Evolutionary conservation across 2,797 vertebrate species (phyloP).

Genomic region (Iguana delicatissima): DNA sequence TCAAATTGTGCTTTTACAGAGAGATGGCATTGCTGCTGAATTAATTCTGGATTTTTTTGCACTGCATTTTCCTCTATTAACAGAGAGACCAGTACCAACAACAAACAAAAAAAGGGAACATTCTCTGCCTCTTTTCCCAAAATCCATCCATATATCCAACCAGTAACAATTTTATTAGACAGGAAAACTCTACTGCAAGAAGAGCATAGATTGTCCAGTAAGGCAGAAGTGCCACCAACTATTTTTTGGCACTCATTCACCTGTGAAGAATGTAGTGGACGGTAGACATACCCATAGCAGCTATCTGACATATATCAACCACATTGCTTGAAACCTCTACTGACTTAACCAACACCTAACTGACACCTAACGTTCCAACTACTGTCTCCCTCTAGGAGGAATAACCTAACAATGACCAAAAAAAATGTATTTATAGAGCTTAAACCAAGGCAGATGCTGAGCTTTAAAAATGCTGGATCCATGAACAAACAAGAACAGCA

Average conservation of each 20-base stretch:
- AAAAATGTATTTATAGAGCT: constrained; percentile 5
- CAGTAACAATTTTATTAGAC: not conserved
- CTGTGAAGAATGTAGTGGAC: constrained; percentile 20
- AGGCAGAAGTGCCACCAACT: not conserved
- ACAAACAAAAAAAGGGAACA: not conserved
- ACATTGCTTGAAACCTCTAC: constrained; percentile 5
- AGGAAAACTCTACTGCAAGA: constrained; percentile 1
- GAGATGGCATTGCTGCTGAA: not conserved
- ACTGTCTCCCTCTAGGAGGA: not conserved
- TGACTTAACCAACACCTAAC: constrained; percentile 13
- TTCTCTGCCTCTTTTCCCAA: not conserved
- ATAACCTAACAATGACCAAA: not conserved
- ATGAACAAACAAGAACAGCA: constrained; percentile 16
- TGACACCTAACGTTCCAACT: constrained; percentile 25
- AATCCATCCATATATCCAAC: not conserved
- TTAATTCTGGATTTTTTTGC: constrained; percentile 11
- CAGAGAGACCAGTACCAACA: not conserved
- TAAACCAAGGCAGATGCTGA: not conserved
- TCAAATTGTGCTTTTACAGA: not conserved
- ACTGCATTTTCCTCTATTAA: not conserved
- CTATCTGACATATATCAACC: constrained; percentile 6
- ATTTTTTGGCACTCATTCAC: not conserved
- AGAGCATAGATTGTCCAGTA: not conserved
- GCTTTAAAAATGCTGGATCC: constrained; percentile 1
- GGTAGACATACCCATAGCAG: constrained; percentile 7